phyloP scores from a whole-genome alignment of 2,888 invertebrate genomes.

The Parapristionchus giblindavisi region DNA sequence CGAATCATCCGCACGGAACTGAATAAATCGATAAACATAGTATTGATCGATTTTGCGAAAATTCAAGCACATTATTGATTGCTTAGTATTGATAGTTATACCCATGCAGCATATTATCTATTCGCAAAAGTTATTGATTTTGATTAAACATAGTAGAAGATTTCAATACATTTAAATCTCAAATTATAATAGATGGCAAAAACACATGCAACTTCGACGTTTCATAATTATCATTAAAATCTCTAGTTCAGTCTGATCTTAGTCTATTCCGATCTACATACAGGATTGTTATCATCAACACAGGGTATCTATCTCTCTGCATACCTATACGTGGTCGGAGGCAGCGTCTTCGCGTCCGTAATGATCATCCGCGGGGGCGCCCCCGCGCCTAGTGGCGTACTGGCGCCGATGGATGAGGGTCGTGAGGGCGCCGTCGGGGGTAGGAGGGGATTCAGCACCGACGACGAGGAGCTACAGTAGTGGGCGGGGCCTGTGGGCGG shows the following conservation, averaged over 20 bases:
- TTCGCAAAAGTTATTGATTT: too few relatives aligned
- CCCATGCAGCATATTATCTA: too few relatives aligned
- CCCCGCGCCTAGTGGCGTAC: slow-evolving; percentile 12
- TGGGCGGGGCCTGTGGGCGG: neutral
- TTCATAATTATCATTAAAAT: neutral
- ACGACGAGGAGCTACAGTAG: neutral
- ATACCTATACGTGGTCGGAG: slow-evolving; percentile 18
- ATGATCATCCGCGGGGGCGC: slow-evolving; percentile 15
- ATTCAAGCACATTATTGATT: neutral
- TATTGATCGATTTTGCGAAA: neutral
- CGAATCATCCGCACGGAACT: slow-evolving; percentile 65
- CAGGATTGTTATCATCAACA: too few relatives aligned
- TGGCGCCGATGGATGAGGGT: neutral
- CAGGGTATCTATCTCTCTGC: neutral
- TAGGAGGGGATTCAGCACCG: neutral
- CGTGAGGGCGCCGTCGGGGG: slow-evolving; percentile 2
- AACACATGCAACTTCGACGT: slow-evolving; percentile 13
- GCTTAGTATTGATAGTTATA: neutral
- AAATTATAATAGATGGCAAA: too few relatives aligned
- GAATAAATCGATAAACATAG: slow-evolving; percentile 34
- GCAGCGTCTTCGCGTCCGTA: slow-evolving; percentile 32
- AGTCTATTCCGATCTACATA: too few relatives aligned
- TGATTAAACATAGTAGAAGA: neutral
- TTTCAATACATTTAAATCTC: neutral
- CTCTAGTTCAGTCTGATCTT: neutral